Conservation (phyloP, 2,113 vertebrate species). For the Lathamus discolor region DNA sequence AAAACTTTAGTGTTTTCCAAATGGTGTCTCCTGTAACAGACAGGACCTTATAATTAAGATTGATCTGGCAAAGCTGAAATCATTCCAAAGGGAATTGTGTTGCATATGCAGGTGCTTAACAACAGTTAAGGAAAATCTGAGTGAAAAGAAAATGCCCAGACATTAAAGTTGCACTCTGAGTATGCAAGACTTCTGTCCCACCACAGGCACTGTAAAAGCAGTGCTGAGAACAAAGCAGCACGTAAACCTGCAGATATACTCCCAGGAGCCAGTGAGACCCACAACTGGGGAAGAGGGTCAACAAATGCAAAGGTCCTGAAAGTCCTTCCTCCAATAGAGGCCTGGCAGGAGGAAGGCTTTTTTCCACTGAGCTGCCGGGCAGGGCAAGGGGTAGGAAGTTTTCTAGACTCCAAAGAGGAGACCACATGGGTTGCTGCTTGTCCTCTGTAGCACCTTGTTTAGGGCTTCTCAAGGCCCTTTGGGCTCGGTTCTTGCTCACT, state of each 20-base stretch:
- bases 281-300: neutral
- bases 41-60: neutral
- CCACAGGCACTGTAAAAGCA: neutral
- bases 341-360: neutral
- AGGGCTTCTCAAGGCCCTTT: neutral
- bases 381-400: neutral
- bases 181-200: neutral
- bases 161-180: neutral
- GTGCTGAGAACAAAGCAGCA: neutral
- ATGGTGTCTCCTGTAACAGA: neutral
- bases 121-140: neutral
- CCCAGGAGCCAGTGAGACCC: neutral
- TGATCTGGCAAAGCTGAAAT: neutral
- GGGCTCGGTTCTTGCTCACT: neutral
- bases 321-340: neutral
- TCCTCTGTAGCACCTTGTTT: neutral
- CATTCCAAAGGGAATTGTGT: neutral
- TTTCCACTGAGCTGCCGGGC: neutral
- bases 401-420: neutral
- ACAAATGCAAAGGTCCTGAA: neutral
- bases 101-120: neutral
- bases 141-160: neutral
- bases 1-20: neutral
- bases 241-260: neutral
- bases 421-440: neutral